Evolutionary conservation across 2,113 vertebrate species (phyloP), one percentile per base, ranked within the genome.

Genomic region (Cephalopterus ornatus): DNA sequence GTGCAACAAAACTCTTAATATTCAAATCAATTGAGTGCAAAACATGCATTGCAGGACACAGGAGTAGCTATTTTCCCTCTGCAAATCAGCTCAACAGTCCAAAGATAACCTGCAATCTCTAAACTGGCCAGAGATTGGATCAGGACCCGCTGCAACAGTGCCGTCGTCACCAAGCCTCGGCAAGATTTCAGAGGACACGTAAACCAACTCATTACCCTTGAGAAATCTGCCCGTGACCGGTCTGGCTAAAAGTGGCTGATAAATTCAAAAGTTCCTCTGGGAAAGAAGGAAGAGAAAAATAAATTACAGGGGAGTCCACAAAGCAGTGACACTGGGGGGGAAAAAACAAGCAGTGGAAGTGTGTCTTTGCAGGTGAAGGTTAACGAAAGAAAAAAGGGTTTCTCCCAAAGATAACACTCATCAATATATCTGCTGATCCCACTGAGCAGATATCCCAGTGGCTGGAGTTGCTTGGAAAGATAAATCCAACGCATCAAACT

Each of bases 401-500:
- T 92, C 30, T 84, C 42, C 18, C 91, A 66, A 84, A 63, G 92
- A 49, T 76, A 93, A 83, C 93, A 88, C 83, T 66, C 85, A 74
- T 87, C 87, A 89, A 92, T 94, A 89, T 8, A 88, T 52, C 88
- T 86, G 83, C 83, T 85, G 80, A 88, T 92, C 72, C 77, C 77
- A 93, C 80, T 71, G 91, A 86, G 84, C 88, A 49, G 46, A 84
- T 44, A 53, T 41, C 80, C 71, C 90, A 71, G 53, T 37, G 44
- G 61, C 0, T 91, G 50, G 24, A 96, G 83, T 65, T 91, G 77
- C 33, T 62, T 17, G 86, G 91, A 67, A 88, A 84, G 67, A 87
- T 67, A 87, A 93, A 96, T 78, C 76, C 76, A 89, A 84, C 58
- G n/a, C 28, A 86, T 47, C 75, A 90, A 89, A 94, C 58, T 89